phyloP scores from a whole-genome alignment of 1,140 invertebrate genomes.

The Rhopalosiphum padi region DNA sequence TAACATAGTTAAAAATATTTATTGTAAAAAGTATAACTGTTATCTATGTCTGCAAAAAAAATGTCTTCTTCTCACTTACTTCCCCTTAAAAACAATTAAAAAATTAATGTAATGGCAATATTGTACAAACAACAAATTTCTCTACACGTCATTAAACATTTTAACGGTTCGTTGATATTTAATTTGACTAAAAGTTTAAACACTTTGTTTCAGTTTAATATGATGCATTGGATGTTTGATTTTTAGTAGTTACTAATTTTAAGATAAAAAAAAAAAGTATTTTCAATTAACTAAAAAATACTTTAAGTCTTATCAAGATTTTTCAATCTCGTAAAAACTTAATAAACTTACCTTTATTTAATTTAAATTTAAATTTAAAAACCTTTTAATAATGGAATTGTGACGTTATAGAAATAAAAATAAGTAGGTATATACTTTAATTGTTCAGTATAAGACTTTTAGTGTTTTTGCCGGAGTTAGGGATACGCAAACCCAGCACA shows the following conservation, averaged over 20 bases:
- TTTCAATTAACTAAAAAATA: neutral
- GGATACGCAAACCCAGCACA: neutral
- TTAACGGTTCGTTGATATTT: neutral
- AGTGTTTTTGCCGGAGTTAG: neutral
- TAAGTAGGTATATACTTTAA: neutral
- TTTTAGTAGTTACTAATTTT: neutral
- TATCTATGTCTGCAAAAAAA: neutral
- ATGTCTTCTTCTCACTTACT: no score
- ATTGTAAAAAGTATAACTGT: neutral
- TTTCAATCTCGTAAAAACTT: neutral
- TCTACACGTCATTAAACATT: conserved; percentile 20
- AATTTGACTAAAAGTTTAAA: neutral
- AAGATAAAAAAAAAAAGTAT: neutral
- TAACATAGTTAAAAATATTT: neutral
- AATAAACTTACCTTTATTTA: neutral
- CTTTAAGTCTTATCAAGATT: neutral
- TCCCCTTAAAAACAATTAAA: neutral
- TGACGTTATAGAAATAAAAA: neutral
- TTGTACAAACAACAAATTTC: neutral
- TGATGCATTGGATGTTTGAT: neutral
- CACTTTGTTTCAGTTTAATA: conserved; percentile 10
- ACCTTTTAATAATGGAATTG: neutral
- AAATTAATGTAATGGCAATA: neutral
- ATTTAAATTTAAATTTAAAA: conserved; percentile 16
- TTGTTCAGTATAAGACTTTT: neutral